These are phyloP conservation scores for Antedon mediterranea DNA, from an alignment of 53 echinoderm and acorn worm genomes.

Conservation along the genomic window DNA sequence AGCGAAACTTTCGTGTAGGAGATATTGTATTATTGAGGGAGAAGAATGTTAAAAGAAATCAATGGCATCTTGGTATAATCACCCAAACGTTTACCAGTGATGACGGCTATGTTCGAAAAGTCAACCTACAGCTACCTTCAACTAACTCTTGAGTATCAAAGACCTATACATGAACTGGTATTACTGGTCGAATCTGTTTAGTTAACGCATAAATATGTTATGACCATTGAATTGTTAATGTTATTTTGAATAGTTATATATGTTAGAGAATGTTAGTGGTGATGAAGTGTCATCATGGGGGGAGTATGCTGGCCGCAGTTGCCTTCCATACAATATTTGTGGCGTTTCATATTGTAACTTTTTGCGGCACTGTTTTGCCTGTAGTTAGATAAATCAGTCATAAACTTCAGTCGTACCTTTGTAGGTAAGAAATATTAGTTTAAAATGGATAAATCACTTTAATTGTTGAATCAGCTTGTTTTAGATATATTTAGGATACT, in stretches of 20 bases:
- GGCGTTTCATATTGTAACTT: too few species aligned
- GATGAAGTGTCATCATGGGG: background rate
- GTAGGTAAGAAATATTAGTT: too few species aligned
- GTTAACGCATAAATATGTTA: background rate
- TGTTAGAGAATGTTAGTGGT: background rate
- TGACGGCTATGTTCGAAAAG: slow-evolving; percentile 14
- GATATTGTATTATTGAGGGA: slow-evolving; percentile 18
- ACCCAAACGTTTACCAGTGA: slow-evolving; percentile 4
- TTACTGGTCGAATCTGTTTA: background rate
- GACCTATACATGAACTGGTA: background rate
- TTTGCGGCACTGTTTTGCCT: too few species aligned
- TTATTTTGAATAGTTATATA: background rate
- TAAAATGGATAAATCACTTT: too few species aligned
- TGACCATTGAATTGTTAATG: background rate
- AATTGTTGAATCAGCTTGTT: too few species aligned
- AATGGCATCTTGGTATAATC: slow-evolving; percentile 14
- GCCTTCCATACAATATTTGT: too few species aligned
- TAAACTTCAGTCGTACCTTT: too few species aligned
- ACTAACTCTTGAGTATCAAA: background rate
- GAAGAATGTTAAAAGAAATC: slow-evolving; percentile 13
- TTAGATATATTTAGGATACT: too few species aligned
- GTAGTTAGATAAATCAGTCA: too few species aligned
- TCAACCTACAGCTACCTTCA: background rate
- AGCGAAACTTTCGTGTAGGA: background rate
- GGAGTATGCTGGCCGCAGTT: background rate